phyloP scores from a whole-genome alignment of 2,888 invertebrate species.

The Amphiduros pacificus region DNA sequence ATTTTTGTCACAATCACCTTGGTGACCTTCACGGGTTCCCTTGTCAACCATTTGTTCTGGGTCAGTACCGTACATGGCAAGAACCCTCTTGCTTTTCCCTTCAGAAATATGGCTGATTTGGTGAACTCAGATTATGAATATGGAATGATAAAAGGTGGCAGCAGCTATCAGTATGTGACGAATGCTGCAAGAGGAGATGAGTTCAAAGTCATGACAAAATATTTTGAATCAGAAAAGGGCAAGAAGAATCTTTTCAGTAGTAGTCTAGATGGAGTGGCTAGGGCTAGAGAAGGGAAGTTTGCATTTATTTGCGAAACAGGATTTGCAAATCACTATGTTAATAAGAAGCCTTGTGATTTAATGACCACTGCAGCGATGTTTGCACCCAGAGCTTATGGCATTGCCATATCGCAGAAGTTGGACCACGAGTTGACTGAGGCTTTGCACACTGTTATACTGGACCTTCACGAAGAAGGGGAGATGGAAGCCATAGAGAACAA shows the following conservation, averaged over 20 bases:
- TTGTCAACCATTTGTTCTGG: slow-evolving; percentile 30
- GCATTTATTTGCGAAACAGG: slow-evolving; percentile 29
- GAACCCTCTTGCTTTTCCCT: not conserved
- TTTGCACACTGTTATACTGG: slow-evolving; percentile 21
- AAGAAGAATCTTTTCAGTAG: not conserved
- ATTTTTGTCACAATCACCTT: slow-evolving; percentile 27
- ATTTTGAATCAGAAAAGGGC: not conserved
- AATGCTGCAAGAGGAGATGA: not conserved
- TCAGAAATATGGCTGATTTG: slow-evolving; percentile 15
- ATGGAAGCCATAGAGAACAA: slow-evolving; percentile 25
- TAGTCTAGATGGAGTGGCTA: not conserved
- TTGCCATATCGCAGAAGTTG: slow-evolving; percentile 23
- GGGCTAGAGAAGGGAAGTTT: slow-evolving; percentile 17
- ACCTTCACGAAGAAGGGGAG: slow-evolving; percentile 27
- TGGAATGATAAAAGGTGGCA: slow-evolving; percentile 12
- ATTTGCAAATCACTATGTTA: slow-evolving; percentile 21
- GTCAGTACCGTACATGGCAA: slow-evolving; percentile 24
- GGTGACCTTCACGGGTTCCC: slow-evolving; percentile 27
- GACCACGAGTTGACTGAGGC: slow-evolving; percentile 5
- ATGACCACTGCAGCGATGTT: slow-evolving; percentile 20
- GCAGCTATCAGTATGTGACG: slow-evolving; percentile 14
- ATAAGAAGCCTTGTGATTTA: slow-evolving; percentile 25
- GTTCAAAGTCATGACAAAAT: not conserved
- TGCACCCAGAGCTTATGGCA: slow-evolving; percentile 22
- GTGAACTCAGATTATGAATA: slow-evolving; percentile 12